A percentile compares a stretch with the other conserved stretches of the same genome.
Evolutionary conservation across 2,888 invertebrate genomes (phyloP).

Genomic region (Eumerus sabulonum): DNA sequence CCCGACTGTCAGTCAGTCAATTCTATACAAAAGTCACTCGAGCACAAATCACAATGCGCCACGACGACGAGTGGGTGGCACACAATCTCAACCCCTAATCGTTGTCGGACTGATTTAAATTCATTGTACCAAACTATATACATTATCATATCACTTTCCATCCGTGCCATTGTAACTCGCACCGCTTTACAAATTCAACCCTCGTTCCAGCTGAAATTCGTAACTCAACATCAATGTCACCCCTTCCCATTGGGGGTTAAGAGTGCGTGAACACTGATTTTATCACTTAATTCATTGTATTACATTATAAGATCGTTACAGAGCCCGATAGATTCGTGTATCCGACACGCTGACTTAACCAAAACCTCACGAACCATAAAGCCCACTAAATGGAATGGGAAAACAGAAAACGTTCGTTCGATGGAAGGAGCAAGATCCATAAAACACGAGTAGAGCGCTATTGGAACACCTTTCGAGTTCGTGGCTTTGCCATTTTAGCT

Average conservation of each 20-base stretch:
- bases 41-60: constrained; percentile 38
- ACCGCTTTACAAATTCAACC: constrained; percentile 61
- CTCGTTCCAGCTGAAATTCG: constrained; percentile 4
- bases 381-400: too few relatives aligned
- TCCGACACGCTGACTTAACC: constrained; percentile 51
- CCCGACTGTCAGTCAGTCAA: constrained; percentile 43
- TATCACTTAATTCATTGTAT: constrained; percentile 70
- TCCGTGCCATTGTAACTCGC: constrained; percentile 41
- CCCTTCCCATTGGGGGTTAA: constrained; percentile 59
- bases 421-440: neutral
- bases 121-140: constrained; percentile 38
- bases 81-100: constrained; percentile 24
- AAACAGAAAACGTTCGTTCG: too few relatives aligned
- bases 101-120: constrained; percentile 57
- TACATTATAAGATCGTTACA: constrained; percentile 65
- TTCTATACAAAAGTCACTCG: constrained; percentile 56
- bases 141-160: constrained; percentile 62
- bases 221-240: neutral
- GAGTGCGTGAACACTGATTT: constrained; percentile 72
- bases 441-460: constrained; percentile 9
- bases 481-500: too few relatives aligned
- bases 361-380: constrained; percentile 44
- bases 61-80: constrained; percentile 44
- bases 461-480: constrained; percentile 60
- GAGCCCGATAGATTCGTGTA: constrained; percentile 35